Evolutionary conservation across 2,888 invertebrate species (phyloP).

Genomic region (Cheilosia vernalis): DNA sequence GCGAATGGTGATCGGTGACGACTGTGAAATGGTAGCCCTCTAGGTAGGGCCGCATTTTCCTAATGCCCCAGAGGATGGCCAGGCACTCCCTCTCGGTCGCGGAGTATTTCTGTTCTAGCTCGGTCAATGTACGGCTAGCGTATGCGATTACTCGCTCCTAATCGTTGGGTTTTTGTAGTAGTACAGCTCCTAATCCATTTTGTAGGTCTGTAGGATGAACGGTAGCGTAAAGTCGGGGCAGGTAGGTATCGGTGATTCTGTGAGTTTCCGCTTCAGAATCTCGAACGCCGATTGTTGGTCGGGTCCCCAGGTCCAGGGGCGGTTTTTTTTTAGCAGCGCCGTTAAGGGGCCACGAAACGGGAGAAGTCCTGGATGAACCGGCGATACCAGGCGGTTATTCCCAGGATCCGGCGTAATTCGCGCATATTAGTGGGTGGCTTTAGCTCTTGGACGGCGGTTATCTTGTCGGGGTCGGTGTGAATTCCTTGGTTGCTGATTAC

Average conservation of each 20-base stretch:
- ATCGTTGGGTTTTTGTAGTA: neutral
- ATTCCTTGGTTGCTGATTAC: neutral
- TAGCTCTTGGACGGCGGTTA: too few relatives aligned
- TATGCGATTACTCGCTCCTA: neutral
- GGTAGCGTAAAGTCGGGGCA: too few relatives aligned
- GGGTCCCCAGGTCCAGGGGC: neutral
- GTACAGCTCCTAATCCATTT: neutral
- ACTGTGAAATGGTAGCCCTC: neutral
- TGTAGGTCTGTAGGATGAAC: too few relatives aligned
- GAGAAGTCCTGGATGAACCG: neutral
- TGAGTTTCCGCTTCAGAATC: too few relatives aligned
- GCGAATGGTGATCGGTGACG: neutral
- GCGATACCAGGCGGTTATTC: neutral
- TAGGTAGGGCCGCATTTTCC: neutral
- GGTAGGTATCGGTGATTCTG: too few relatives aligned
- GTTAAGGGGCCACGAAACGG: neutral
- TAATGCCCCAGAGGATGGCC: neutral
- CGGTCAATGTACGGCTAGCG: neutral
- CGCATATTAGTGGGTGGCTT: neutral
- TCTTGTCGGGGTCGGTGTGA: too few relatives aligned
- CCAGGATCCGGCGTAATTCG: neutral
- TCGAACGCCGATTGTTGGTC: neutral
- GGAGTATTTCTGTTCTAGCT: neutral
- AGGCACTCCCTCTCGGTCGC: neutral
- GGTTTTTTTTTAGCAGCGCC: neutral